These are phyloP conservation scores for Engraulis encrasicolus DNA, from an alignment of 2,113 vertebrate species.

Conservation along the genomic window DNA sequence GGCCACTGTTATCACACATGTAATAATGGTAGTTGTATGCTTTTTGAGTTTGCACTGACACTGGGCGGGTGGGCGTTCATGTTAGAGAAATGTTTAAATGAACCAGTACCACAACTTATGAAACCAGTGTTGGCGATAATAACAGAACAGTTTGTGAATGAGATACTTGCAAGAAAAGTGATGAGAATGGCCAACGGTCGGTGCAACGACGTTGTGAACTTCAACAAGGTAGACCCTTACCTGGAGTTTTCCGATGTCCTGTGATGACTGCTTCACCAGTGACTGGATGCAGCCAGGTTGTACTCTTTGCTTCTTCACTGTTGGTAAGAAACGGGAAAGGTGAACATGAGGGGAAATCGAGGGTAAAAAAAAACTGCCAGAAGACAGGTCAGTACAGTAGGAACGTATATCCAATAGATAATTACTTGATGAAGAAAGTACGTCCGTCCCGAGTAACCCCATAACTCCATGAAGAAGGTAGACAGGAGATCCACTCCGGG, in stretches of 20 bases:
- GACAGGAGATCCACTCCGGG: slow-evolving; percentile 84
- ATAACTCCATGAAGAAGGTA: slow-evolving; percentile 85
- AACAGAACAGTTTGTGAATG: background rate
- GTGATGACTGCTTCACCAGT: slow-evolving; percentile 89
- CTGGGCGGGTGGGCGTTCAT: background rate
- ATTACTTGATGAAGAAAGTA: slow-evolving; percentile 90
- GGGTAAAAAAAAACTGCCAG: slow-evolving; percentile 39
- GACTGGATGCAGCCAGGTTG: slow-evolving; percentile 94
- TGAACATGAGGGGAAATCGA: slow-evolving; percentile 45
- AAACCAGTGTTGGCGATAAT: background rate
- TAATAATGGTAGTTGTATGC: background rate
- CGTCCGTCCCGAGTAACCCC: slow-evolving; percentile 85
- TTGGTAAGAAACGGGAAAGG: slow-evolving; percentile 63
- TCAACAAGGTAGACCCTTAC: slow-evolving; percentile 61
- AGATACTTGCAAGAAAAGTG: background rate
- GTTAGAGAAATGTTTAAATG: background rate
- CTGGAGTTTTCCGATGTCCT: slow-evolving; percentile 90
- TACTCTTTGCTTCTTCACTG: slow-evolving; percentile 96
- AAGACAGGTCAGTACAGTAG: slow-evolving; percentile 42
- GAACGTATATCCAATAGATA: slow-evolving; percentile 48
- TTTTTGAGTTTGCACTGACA: background rate
- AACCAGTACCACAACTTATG: background rate
- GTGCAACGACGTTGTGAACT: background rate
- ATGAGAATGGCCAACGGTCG: background rate
- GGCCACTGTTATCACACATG: background rate